These are phyloP conservation scores for Suncus etruscus DNA, from an alignment of 2,113 vertebrate genomes.

Conservation along the genomic window DNA sequence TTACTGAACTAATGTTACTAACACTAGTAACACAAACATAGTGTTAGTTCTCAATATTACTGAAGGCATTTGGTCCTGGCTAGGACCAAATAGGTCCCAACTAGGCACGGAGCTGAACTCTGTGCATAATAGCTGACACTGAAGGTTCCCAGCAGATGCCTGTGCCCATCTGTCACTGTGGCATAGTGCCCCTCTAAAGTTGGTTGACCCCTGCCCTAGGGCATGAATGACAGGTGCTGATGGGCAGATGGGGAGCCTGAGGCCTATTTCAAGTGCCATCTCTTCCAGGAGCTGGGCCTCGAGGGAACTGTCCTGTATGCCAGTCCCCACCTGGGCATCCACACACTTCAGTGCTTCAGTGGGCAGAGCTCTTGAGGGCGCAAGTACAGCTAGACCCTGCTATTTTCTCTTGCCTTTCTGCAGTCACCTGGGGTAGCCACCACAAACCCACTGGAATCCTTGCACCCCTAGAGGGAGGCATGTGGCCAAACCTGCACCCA, in stretches of 20 bases:
- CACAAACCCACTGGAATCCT: too few relatives aligned
- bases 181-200: constrained; percentile 88
- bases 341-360: constrained; percentile 76
- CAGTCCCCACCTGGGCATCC: constrained; percentile 81
- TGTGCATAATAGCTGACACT: constrained; percentile 87
- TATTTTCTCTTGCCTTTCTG: not conserved
- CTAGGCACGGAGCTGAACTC: constrained; percentile 81
- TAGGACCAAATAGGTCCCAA: constrained; percentile 66
- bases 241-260: constrained; percentile 86
- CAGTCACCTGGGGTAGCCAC: not conserved
- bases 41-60: constrained; percentile 74
- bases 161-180: constrained; percentile 89
- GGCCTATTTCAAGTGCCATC: constrained; percentile 81
- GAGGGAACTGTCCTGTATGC: constrained; percentile 67
- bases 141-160: constrained; percentile 78
- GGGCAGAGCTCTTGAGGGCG: not conserved
- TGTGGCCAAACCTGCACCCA: too few relatives aligned
- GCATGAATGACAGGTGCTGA: constrained; percentile 86
- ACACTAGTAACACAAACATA: too few relatives aligned
- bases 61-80: constrained; percentile 84
- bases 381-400: not conserved
- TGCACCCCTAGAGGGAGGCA: too few relatives aligned
- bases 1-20: too few relatives aligned
- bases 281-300: constrained; percentile 80
- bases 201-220: constrained; percentile 87